phyloP scores from a whole-genome alignment of 2,888 invertebrate species.

The Girardia tigrina region DNA sequence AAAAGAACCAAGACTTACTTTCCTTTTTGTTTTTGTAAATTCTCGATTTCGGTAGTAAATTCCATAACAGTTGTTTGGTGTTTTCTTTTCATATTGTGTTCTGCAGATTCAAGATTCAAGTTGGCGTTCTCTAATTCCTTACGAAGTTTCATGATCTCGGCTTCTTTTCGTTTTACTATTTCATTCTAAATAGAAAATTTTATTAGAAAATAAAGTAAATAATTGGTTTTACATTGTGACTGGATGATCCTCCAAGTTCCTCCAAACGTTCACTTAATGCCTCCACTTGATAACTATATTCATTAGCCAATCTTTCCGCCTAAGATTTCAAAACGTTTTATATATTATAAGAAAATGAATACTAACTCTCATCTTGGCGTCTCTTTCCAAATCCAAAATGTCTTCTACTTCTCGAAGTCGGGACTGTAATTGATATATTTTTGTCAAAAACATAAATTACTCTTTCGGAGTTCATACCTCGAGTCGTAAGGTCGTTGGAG shows the following conservation, averaged over 20 bases:
- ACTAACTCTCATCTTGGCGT: slow-evolving; percentile 26
- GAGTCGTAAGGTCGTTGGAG: background rate
- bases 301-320: slow-evolving; percentile 31
- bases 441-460: too few relatives aligned
- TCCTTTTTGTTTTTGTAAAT: slow-evolving; percentile 24
- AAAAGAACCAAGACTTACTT: slow-evolving; percentile 19
- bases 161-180: slow-evolving; percentile 29
- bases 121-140: slow-evolving; percentile 29
- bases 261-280: slow-evolving; percentile 28
- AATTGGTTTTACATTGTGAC: slow-evolving; percentile 18
- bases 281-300: slow-evolving; percentile 27
- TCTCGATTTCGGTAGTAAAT: slow-evolving; percentile 21
- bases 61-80: slow-evolving; percentile 27
- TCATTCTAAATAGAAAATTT: slow-evolving; percentile 6
- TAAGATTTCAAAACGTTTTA: background rate
- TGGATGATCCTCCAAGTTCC: background rate
- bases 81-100: slow-evolving; percentile 24
- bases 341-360: background rate
- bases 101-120: slow-evolving; percentile 25
- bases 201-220: background rate
- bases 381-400: slow-evolving; percentile 25
- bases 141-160: slow-evolving; percentile 21
- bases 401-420: slow-evolving; percentile 27
- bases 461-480: too few relatives aligned
- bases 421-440: slow-evolving; percentile 21